Evolutionary conservation across 1,140 invertebrate species (phyloP).

Genomic region (Ips typographus): DNA sequence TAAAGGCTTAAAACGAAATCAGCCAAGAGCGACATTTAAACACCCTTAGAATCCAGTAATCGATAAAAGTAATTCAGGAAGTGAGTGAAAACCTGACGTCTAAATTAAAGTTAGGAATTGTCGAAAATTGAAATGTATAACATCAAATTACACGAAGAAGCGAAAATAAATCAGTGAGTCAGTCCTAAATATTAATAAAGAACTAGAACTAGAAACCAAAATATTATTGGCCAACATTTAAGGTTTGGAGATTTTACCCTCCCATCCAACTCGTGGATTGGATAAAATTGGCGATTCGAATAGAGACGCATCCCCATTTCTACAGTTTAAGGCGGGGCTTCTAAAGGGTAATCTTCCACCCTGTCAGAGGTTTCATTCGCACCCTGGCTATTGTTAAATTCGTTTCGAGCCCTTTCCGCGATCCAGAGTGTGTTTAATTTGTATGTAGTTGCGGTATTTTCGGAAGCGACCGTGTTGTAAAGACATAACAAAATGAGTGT

Average conservation of each 20-base stretch:
- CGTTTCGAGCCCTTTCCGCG: not conserved
- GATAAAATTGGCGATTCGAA: conserved; percentile 41
- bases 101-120: conserved; percentile 5
- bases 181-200: conserved; percentile 35
- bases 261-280: conserved; percentile 38
- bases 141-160: conserved; percentile 25
- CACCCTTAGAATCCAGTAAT: too few species aligned
- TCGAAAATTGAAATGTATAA: conserved; percentile 14
- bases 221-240: conserved; percentile 42
- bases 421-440: too few species aligned
- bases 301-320: conserved; percentile 44
- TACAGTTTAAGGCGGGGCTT: conserved; percentile 42
- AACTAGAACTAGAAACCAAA: conserved; percentile 28
- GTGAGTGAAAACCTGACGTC: conserved; percentile 1
- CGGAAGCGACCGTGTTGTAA: not conserved
- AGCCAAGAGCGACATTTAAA: too few species aligned
- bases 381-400: conserved; percentile 24
- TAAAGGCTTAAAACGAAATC: too few species aligned
- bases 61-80: conserved; percentile 2
- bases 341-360: conserved; percentile 39
- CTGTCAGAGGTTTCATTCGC: conserved; percentile 39
- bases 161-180: conserved; percentile 28
- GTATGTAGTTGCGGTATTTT: too few species aligned
- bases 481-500: conserved; percentile 1
- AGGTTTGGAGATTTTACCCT: conserved; percentile 39